Percentiles rank a stretch among this genome's conserved stretches.
Evolutionary conservation across 2,888 invertebrate genomes (phyloP).

Genomic region (Torymus aiolomorphi): DNA sequence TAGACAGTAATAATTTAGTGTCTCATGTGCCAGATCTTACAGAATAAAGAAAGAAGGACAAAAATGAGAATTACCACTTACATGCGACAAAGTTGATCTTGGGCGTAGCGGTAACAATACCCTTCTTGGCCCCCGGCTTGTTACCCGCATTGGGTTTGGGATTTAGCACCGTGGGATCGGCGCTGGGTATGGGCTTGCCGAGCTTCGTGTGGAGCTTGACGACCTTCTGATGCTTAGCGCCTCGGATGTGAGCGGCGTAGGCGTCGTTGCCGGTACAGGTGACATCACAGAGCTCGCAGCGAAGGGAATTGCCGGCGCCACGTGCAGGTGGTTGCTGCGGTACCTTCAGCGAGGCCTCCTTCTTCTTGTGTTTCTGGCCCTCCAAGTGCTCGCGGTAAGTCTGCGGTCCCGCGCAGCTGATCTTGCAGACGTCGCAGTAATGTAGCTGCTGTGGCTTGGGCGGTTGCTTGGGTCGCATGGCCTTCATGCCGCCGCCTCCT

Average conservation of each 20-base stretch:
- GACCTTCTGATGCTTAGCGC: conserved; percentile 98
- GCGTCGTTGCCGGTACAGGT: conserved; percentile 99
- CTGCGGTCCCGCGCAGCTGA: conserved; percentile 96
- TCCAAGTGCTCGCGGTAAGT: conserved; percentile 97
- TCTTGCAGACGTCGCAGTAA: conserved; percentile 99
- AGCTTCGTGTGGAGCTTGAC: conserved; percentile 97
- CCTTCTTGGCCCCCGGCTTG: conserved; percentile 67
- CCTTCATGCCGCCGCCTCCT: conserved; percentile 76
- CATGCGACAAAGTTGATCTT: conserved; percentile 91
- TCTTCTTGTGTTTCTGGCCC: conserved; percentile 99
- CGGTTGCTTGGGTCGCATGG: conserved; percentile 85
- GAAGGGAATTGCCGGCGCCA: conserved; percentile 83
- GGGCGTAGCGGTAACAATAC: conserved; percentile 81
- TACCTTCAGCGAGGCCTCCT: conserved; percentile 91
- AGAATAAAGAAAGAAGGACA: too few relatives aligned
- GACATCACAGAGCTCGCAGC: conserved; percentile 98
- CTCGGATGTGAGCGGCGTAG: conserved; percentile 97
- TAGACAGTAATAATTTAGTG: too few relatives aligned
- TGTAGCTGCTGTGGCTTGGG: conserved; percentile 95
- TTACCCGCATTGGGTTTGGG: conserved; percentile 73
- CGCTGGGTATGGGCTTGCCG: conserved; percentile 97
- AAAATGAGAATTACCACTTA: conserved; percentile 63
- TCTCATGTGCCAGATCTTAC: too few relatives aligned
- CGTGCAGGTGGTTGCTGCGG: conserved; percentile 77
- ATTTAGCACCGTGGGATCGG: conserved; percentile 91